Evolutionary conservation across 1,140 invertebrate species (phyloP), one percentile per base, ranked within the genome.

Genomic region (Nixonia krombeini): DNA sequence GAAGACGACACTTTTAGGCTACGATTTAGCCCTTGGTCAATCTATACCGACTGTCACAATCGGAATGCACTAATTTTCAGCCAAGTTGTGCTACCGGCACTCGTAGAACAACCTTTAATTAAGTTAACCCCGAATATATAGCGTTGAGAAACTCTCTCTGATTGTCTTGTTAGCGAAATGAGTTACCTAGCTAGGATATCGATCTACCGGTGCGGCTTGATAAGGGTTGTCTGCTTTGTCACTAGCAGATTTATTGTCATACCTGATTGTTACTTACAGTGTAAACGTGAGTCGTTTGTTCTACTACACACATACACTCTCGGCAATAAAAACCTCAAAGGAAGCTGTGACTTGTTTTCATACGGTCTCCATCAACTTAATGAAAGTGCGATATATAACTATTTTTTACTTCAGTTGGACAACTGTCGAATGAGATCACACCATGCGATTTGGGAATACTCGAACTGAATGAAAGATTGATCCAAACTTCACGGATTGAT

Each of bases 61-160:
- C 66, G 38, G 57, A 41, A 57, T 42, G 55, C 49, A 46, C 67
- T 65, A 64, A 65, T 70, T 61, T 70, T 28, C 51, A 65, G 56
- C 47, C 52, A 44, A 65, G 52, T 64, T 57, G 26, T 71, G 63
- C 63, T 70, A 75, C 73, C 66, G 72, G 65, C 76, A 76, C 66
- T 76, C 72, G 76, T 78, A 72, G 78, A 81, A 80, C 75, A 79
- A 73, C 72, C 72, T 70, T 76, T 80, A 81, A 81, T 81, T 80
- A 81, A 81, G 77, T 81, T 81, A 81, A 78, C 42, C 64, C 74
- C 68, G 46, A 65, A 70, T 73, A 63, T 75, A 70, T 70, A 72
- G 73, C 76, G 75, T 78, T 77, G 78, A 81, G 76, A 73, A 81
- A 80, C 76, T 80, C 78, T 70, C 58, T 67, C 74, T 80, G 79